Evolutionary conservation across 92 coral and sea anemone genomes (phyloP).

Genomic region (Palythoa grandis): DNA sequence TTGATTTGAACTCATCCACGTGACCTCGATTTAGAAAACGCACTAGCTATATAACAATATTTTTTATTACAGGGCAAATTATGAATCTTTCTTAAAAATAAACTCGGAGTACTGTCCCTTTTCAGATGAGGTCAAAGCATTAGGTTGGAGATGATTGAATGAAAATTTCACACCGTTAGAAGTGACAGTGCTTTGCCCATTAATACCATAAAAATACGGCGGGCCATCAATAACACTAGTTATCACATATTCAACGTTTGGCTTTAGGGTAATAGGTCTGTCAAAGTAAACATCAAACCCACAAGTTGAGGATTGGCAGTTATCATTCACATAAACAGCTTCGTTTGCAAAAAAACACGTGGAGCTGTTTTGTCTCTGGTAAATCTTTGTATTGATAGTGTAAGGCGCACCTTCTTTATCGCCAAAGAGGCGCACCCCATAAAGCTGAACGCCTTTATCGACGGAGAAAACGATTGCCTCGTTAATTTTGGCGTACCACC

Average conservation of each 20-base stretch:
- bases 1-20: too few relatives aligned
- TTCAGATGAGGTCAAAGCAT: constrained; percentile 4
- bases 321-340: constrained; percentile 23
- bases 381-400: constrained; percentile 4
- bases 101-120: constrained; percentile 24
- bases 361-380: constrained; percentile 14
- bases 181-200: constrained; percentile 28
- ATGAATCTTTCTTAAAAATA: constrained; percentile 7
- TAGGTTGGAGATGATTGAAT: background rate
- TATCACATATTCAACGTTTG: constrained; percentile 23
- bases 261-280: constrained; percentile 23
- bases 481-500: constrained; percentile 6
- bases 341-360: background rate
- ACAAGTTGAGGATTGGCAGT: background rate
- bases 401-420: constrained; percentile 19
- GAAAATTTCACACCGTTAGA: constrained; percentile 12
- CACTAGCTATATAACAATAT: too few relatives aligned
- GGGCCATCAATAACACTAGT: constrained; percentile 33
- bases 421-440: constrained; percentile 52
- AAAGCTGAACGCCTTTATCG: constrained; percentile 10
- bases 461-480: constrained; percentile 49
- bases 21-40: too few relatives aligned
- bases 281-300: constrained; percentile 50
- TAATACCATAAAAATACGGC: constrained; percentile 3
- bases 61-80: too few relatives aligned